Evolutionary conservation across 2,113 vertebrate genomes (phyloP), one percentile per base, ranked within the genome.

Genomic region (Patagioenas fasciata): DNA sequence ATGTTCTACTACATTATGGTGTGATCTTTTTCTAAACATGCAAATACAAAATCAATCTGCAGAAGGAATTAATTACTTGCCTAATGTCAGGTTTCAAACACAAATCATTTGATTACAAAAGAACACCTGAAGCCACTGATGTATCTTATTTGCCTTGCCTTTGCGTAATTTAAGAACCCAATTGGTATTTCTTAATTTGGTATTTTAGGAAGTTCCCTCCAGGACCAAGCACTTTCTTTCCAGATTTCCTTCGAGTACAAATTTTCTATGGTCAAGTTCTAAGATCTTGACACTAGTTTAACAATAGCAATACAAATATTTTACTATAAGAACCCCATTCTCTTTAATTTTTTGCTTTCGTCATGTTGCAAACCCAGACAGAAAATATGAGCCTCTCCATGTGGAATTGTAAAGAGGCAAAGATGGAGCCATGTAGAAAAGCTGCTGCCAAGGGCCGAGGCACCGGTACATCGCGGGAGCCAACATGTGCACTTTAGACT

Each of bases 121-220:
- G 71, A 91, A 44, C 50, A 93, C 57, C 95, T 91, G 65, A 87
- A 87, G 36, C 40, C 84, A 54, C 48, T 50, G 62, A 69, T 93
- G 79, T 93, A 26, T 61, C n/a, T 38, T 97, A 90, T 93, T 96
- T 93, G 73, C 85, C 86, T 89, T 95, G 73, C 64, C 51, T 95
- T 93, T 94, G 56, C 17, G 19, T 94, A 80, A 88, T 72, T 91
- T 94, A 96, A 96, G 93, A 91, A 85, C 44, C 58, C 85, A 93
- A 81, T 57, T 91, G 93, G 92, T 71, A 85, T 88, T 32, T 96
- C 87, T 89, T 94, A 80, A 89, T 94, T 90, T 93, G 82, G 31
- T 95, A 69, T 85, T 96, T 96, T 94, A 91, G 92, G 72, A 89
- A 96, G 91, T 65, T 91, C 77, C 57, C 74, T 93, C 64, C 24